A percentile compares a stretch with the other conserved stretches of the same genome.
Conservation (phyloP, 1,140 invertebrate genomes). For the Rhagoletis pomonella region DNA sequence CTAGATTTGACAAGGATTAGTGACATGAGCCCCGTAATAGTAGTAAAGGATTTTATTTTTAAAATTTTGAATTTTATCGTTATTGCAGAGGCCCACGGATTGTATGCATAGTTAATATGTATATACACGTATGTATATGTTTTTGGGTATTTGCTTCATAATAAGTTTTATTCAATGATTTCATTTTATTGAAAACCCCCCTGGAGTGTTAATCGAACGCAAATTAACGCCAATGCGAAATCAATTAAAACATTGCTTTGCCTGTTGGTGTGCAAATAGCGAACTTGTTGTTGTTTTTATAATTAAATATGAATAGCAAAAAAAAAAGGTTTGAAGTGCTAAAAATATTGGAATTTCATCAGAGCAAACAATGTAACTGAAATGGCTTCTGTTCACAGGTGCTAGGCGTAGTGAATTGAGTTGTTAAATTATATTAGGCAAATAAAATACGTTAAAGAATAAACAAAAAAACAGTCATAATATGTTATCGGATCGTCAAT, state of each 20-base stretch:
- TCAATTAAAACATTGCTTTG: not conserved
- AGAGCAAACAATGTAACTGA: not conserved
- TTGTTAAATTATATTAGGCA: not conserved
- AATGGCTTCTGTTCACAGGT: not conserved
- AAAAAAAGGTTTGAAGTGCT: not conserved
- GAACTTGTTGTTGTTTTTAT: not conserved
- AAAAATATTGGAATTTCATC: slow-evolving; percentile 7
- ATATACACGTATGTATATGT: too few relatives aligned
- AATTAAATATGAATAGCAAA: too few relatives aligned
- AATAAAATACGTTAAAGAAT: not conserved
- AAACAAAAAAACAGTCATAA: too few relatives aligned
- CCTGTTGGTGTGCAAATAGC: not conserved
- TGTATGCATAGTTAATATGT: too few relatives aligned
- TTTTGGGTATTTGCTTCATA: slow-evolving; percentile 9
- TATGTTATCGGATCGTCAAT: not conserved
- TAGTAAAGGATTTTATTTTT: too few relatives aligned
- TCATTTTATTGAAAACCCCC: not conserved
- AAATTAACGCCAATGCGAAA: slow-evolving; percentile 17
- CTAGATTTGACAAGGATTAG: too few relatives aligned
- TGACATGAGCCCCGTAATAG: too few relatives aligned
- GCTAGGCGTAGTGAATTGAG: not conserved
- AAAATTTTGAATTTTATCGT: too few relatives aligned
- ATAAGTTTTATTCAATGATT: slow-evolving; percentile 15
- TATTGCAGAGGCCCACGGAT: too few relatives aligned
- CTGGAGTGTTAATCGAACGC: slow-evolving; percentile 10